A percentile compares a stretch with the other conserved stretches of the same genome.
Evolutionary conservation across 2,888 invertebrate species (phyloP).

Genomic region (Ypsolopha sequella): DNA sequence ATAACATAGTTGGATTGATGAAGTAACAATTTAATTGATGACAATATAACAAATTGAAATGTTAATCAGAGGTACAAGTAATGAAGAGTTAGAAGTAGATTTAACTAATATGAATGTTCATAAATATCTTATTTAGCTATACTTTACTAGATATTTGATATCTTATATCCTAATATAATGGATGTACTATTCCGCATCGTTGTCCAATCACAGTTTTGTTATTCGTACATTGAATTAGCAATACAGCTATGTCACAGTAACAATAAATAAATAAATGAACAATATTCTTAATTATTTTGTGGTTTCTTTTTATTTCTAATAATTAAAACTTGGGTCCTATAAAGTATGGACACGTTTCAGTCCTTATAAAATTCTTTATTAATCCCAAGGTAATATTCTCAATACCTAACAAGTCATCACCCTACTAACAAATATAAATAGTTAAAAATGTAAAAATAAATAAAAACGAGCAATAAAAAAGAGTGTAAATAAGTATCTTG

Average conservation of each 20-base stretch:
- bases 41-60: slow-evolving; percentile 38
- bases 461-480: no score
- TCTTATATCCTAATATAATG: not conserved
- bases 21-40: slow-evolving; percentile 16
- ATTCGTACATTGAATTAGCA: slow-evolving; percentile 29
- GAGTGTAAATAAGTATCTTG: no score
- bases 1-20: slow-evolving; percentile 10
- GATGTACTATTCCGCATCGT: not conserved
- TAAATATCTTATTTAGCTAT: slow-evolving; percentile 4
- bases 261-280: slow-evolving; percentile 50
- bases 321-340: no score
- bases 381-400: no score
- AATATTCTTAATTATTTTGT: slow-evolving; percentile 49
- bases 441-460: no score
- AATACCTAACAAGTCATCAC: no score
- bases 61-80: slow-evolving; percentile 42
- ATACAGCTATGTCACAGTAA: slow-evolving; percentile 35
- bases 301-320: slow-evolving; percentile 55
- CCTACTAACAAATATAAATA: no score
- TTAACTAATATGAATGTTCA: slow-evolving; percentile 20
- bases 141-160: not conserved
- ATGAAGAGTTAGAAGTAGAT: slow-evolving; percentile 25
- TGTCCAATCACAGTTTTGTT: slow-evolving; percentile 12
- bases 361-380: no score
- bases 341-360: no score